Conservation (phyloP, 2,888 invertebrate species). For the Volucella zonaria region DNA sequence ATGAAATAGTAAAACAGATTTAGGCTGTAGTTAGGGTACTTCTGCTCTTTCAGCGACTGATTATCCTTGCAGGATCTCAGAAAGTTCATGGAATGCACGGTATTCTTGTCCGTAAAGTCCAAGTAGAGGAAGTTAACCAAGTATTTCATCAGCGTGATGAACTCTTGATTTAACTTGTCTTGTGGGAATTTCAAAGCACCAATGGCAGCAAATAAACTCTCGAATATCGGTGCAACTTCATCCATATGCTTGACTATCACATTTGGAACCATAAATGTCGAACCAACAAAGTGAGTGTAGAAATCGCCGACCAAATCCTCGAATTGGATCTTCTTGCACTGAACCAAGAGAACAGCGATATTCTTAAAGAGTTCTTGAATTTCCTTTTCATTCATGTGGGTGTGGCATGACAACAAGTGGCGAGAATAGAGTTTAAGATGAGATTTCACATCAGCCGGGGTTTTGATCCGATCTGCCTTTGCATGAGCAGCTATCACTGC, state of each 20-base stretch:
- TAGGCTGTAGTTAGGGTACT: slow-evolving; percentile 74
- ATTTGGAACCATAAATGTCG: slow-evolving; percentile 39
- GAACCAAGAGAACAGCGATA: slow-evolving; percentile 7
- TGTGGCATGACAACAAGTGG: slow-evolving; percentile 47
- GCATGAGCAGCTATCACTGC: slow-evolving; percentile 14
- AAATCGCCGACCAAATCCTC: slow-evolving; percentile 49
- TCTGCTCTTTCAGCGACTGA: slow-evolving; percentile 73
- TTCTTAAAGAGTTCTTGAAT: slow-evolving; percentile 41
- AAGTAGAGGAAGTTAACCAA: slow-evolving; percentile 39
- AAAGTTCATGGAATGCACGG: slow-evolving; percentile 56
- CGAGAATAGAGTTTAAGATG: slow-evolving; percentile 62
- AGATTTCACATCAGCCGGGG: slow-evolving; percentile 53
- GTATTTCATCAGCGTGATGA: slow-evolving; percentile 29
- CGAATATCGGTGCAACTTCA: slow-evolving; percentile 25
- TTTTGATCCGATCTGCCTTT: slow-evolving; percentile 32
- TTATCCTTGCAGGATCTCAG: slow-evolving; percentile 76
- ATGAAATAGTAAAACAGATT: slow-evolving; percentile 78
- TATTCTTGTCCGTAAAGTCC: slow-evolving; percentile 51
- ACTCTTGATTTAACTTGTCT: background rate
- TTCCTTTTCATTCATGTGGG: slow-evolving; percentile 27
- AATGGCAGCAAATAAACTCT: slow-evolving; percentile 43
- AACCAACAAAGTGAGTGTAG: slow-evolving; percentile 47
- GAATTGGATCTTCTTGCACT: slow-evolving; percentile 44
- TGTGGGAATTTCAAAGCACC: slow-evolving; percentile 11
- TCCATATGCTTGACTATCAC: slow-evolving; percentile 42